Percentiles rank a stretch among this genome's conserved stretches.
phyloP scores from a whole-genome alignment of 2,797 vertebrate species.

The Melanotaenia parkinsoni region DNA sequence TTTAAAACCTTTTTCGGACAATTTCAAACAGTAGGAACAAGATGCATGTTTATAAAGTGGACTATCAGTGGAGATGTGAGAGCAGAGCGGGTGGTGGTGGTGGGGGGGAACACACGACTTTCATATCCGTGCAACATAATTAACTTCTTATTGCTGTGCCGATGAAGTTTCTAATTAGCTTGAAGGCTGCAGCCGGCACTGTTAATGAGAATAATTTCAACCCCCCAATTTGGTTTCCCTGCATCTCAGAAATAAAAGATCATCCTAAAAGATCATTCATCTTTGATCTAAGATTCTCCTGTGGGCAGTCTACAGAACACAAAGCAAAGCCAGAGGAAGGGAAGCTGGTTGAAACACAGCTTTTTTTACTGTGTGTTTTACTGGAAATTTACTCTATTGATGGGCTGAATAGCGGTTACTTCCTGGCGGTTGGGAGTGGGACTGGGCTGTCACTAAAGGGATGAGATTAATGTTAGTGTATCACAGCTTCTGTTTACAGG shows the following conservation, averaged over 20 bases:
- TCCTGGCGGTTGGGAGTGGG: conserved; percentile 54
- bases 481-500: conserved; percentile 39
- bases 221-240: conserved; percentile 71
- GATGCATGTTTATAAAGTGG: conserved; percentile 40
- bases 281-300: too few species aligned
- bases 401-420: conserved; percentile 56
- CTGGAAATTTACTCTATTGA: conserved; percentile 65
- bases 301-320: conserved; percentile 10
- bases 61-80: conserved; percentile 37
- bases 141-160: conserved; percentile 78
- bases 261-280: neutral
- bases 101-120: conserved; percentile 58
- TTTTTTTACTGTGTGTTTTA: conserved; percentile 55
- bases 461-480: conserved; percentile 25
- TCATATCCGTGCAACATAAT: conserved; percentile 77
- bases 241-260: conserved; percentile 64
- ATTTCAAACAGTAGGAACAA: conserved; percentile 28
- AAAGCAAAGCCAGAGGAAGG: conserved; percentile 18
- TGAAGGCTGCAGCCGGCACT: conserved; percentile 62
- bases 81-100: conserved; percentile 34
- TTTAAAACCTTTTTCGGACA: conserved; percentile 37
- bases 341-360: conserved; percentile 49
- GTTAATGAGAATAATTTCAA: conserved; percentile 69
- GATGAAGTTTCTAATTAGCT: conserved; percentile 79
- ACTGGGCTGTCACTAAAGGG: conserved; percentile 37